Conservation (phyloP, 2,113 vertebrate species). For the Oenanthe oenanthe region DNA sequence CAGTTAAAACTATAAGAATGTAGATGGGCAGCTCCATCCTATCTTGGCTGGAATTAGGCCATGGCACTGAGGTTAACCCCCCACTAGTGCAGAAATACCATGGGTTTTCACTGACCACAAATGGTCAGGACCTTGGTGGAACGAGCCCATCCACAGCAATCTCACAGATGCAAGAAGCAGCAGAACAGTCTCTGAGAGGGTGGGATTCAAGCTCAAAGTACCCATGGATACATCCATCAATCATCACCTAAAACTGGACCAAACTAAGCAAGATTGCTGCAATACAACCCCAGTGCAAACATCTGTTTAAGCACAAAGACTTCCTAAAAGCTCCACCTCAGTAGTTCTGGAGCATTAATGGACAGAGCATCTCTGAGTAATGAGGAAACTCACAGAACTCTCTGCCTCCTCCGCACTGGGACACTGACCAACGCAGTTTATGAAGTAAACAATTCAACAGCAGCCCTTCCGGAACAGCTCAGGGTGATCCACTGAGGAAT, state of each 20-base stretch:
- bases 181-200: neutral
- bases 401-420: slow-evolving; percentile 21
- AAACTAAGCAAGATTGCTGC: neutral
- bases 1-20: neutral
- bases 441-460: slow-evolving; percentile 50
- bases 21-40: slow-evolving; percentile 18
- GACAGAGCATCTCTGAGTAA: slow-evolving; percentile 12
- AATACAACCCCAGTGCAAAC: neutral
- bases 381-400: neutral
- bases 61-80: slow-evolving; percentile 43
- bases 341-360: neutral
- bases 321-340: slow-evolving; percentile 36
- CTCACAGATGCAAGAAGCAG: slow-evolving; percentile 9
- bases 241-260: neutral
- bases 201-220: neutral
- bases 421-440: slow-evolving; percentile 26
- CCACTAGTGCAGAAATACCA: slow-evolving; percentile 26
- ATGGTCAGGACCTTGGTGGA: slow-evolving; percentile 14
- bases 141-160: neutral
- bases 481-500: neutral
- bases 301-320: neutral
- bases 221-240: neutral
- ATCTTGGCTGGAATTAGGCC: slow-evolving; percentile 39
- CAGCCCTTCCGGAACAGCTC: slow-evolving; percentile 2
- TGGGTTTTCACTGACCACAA: slow-evolving; percentile 27